Percentiles rank a stretch among this genome's conserved stretches.
phyloP scores from a whole-genome alignment of 2,888 invertebrate species.

The Oxycera nigricornis region DNA sequence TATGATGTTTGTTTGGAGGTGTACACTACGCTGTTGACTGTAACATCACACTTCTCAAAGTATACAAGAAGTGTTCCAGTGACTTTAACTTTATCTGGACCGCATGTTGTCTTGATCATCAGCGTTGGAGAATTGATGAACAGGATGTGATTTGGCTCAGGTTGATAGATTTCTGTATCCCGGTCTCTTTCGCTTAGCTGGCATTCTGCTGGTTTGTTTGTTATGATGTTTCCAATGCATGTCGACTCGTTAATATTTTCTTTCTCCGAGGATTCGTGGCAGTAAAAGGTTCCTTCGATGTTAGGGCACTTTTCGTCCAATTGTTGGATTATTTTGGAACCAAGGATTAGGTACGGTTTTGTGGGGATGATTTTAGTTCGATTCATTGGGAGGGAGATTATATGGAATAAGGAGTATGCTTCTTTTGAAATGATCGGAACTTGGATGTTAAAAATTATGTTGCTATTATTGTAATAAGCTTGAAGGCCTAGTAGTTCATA shows the following conservation, averaged over 20 bases:
- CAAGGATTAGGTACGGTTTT: too few relatives aligned
- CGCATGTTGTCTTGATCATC: too few relatives aligned
- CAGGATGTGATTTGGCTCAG: neutral
- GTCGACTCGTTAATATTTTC: neutral
- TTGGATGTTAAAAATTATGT: conserved; percentile 30
- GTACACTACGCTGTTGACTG: too few relatives aligned
- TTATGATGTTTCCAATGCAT: neutral
- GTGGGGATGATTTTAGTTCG: too few relatives aligned
- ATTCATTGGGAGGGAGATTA: conserved; percentile 17
- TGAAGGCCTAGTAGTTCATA: conserved; percentile 16
- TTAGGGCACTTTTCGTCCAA: too few relatives aligned
- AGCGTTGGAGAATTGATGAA: neutral
- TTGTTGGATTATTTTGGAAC: too few relatives aligned
- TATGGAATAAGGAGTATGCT: conserved; percentile 17
- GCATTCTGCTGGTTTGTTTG: neutral
- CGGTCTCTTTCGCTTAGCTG: neutral
- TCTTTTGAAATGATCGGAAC: neutral
- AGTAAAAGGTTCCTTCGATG: neutral
- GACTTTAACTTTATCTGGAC: too few relatives aligned
- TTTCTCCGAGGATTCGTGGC: neutral
- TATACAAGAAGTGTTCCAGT: too few relatives aligned
- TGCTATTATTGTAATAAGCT: neutral
- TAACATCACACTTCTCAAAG: too few relatives aligned
- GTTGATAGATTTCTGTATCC: neutral
- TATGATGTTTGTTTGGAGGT: too few relatives aligned